Evolutionary conservation across 2,113 vertebrate species (phyloP).

Genomic region (Pandion haliaetus): DNA sequence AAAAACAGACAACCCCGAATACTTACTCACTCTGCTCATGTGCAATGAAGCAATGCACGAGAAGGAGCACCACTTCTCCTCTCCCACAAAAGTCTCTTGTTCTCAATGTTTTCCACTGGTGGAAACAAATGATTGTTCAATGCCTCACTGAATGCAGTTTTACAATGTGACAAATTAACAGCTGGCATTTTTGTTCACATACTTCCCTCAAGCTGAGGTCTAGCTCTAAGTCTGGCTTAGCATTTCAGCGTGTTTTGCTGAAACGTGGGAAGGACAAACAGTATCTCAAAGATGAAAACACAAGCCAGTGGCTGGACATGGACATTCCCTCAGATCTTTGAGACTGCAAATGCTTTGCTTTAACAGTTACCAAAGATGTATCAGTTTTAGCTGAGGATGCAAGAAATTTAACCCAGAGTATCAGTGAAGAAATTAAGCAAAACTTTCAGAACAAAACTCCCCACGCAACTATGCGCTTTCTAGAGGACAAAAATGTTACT

Average conservation of each 20-base stretch:
- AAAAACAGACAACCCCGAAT: background rate
- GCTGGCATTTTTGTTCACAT: background rate
- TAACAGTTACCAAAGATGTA: background rate
- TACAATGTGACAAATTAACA: background rate
- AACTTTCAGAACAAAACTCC: background rate
- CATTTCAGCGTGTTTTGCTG: background rate
- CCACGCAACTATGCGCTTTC: background rate
- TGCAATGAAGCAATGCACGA: background rate
- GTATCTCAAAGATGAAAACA: background rate
- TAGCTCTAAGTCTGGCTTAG: background rate
- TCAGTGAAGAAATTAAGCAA: background rate
- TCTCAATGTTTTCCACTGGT: background rate
- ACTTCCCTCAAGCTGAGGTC: background rate
- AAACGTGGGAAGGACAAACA: background rate
- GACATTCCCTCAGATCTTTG: background rate
- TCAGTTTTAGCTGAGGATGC: background rate
- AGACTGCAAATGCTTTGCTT: background rate
- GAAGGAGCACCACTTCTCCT: background rate
- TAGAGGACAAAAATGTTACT: background rate
- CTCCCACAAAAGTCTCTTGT: slow-evolving; percentile 5
- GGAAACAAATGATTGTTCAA: background rate
- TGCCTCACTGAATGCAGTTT: background rate
- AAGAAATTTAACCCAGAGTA: background rate
- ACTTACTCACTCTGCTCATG: background rate
- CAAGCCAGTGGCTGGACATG: background rate